Evolutionary conservation across 1,140 invertebrate species (phyloP).

Genomic region (Heterodera schachtii): DNA sequence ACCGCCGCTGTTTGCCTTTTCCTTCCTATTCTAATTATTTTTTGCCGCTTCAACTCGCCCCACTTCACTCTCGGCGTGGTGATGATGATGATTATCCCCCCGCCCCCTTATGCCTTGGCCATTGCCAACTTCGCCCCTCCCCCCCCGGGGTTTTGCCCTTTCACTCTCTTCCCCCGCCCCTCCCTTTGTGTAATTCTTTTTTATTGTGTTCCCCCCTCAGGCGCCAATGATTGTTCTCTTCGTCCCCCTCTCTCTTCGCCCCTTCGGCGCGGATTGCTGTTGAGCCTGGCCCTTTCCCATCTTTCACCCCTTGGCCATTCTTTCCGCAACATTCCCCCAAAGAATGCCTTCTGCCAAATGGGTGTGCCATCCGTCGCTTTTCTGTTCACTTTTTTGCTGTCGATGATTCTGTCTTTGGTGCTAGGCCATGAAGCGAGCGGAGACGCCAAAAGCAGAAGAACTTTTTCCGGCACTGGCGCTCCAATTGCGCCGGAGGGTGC

Average conservation of each 20-base stretch:
- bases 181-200: neutral
- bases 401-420: neutral
- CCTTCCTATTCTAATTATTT: constrained; percentile 17
- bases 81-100: constrained; percentile 4
- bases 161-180: neutral
- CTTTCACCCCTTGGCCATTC: neutral
- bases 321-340: neutral
- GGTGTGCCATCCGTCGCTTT: neutral
- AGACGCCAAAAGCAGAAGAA: neutral
- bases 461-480: neutral
- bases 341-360: constrained; percentile 14
- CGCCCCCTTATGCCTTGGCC: neutral
- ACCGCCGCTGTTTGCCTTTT: neutral
- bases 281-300: neutral
- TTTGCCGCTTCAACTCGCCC: neutral
- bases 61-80: neutral
- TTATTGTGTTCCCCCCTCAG: neutral
- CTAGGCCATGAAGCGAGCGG: neutral
- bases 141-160: neutral
- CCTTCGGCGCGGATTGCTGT: neutral
- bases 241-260: neutral
- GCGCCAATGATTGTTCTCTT: neutral
- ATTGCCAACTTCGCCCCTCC: neutral
- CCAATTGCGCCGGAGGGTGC: neutral
- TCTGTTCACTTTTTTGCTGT: neutral